Evolutionary conservation across 2,113 vertebrate species (phyloP).

Genomic region (Symphodus melops): DNA sequence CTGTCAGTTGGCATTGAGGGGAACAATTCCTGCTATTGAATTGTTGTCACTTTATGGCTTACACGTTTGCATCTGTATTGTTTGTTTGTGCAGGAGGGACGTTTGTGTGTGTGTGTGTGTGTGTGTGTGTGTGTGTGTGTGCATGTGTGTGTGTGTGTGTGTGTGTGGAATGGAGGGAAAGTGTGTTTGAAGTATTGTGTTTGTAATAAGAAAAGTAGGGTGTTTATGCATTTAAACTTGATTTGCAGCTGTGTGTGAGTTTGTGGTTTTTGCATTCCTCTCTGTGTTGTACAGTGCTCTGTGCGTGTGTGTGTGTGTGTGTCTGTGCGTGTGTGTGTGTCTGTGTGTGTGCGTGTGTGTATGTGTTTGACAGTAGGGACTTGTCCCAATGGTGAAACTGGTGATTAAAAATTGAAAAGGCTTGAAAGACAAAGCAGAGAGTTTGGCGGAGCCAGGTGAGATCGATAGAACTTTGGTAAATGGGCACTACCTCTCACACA

Average conservation of each 20-base stretch:
- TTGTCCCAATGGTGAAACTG: slow-evolving; percentile 73
- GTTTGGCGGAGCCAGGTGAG: slow-evolving; percentile 74
- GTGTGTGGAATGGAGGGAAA: slow-evolving; percentile 4
- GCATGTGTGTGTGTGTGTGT: not conserved
- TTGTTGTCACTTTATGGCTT: slow-evolving; percentile 11
- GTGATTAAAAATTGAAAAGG: slow-evolving; percentile 85
- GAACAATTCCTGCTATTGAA: slow-evolving; percentile 18
- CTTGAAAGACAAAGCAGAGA: slow-evolving; percentile 80
- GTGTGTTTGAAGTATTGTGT: slow-evolving; percentile 43
- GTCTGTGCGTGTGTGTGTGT: slow-evolving; percentile 5
- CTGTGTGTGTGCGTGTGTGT: slow-evolving; percentile 14
- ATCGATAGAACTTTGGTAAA: slow-evolving; percentile 74
- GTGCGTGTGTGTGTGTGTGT: slow-evolving; percentile 12
- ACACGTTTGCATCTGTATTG: slow-evolving; percentile 16
- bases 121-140: slow-evolving; percentile 22
- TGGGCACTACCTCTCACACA: slow-evolving; percentile 39
- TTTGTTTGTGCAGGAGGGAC: not conserved
- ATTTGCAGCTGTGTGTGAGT: slow-evolving; percentile 43
- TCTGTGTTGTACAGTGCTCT: not conserved
- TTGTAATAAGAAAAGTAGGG: slow-evolving; percentile 10
- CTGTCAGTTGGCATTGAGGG: slow-evolving; percentile 45
- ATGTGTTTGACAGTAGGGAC: slow-evolving; percentile 39
- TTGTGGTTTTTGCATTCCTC: slow-evolving; percentile 35
- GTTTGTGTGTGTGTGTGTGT: slow-evolving; percentile 17
- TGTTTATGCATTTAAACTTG: slow-evolving; percentile 38